Evolutionary conservation across 2,888 invertebrate species (phyloP).

Genomic region (Thymelicus sylvestris): DNA sequence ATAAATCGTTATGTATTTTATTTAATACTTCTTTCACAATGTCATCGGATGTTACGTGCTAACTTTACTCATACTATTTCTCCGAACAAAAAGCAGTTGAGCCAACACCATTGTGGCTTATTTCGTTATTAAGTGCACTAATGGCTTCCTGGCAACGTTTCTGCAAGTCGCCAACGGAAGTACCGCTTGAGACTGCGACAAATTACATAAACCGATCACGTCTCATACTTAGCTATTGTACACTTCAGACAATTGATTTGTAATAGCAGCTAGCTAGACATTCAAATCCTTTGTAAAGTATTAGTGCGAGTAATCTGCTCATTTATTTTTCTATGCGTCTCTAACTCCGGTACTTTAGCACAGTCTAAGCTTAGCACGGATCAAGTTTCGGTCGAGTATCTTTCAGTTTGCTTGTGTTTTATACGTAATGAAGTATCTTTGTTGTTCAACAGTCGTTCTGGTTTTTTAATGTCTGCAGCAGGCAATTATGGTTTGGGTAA

Average conservation of each 20-base stretch:
- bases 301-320: slow-evolving; percentile 30
- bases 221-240: slow-evolving; percentile 40
- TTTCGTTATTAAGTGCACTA: slow-evolving; percentile 54
- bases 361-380: slow-evolving; percentile 32
- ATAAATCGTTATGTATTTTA: not conserved
- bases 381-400: slow-evolving; percentile 29
- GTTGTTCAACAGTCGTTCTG: slow-evolving; percentile 7
- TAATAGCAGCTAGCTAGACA: not conserved
- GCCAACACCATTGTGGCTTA: slow-evolving; percentile 42
- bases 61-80: slow-evolving; percentile 30
- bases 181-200: slow-evolving; percentile 48
- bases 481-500: slow-evolving; percentile 16
- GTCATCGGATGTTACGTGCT: slow-evolving; percentile 10
- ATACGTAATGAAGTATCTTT: slow-evolving; percentile 28
- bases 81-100: slow-evolving; percentile 26
- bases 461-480: slow-evolving; percentile 20
- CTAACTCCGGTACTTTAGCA: slow-evolving; percentile 22
- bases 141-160: slow-evolving; percentile 56
- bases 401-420: slow-evolving; percentile 28
- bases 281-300: slow-evolving; percentile 18
- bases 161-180: slow-evolving; percentile 48
- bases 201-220: slow-evolving; percentile 53
- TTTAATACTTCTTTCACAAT: slow-evolving; percentile 1
- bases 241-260: slow-evolving; percentile 23
- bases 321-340: slow-evolving; percentile 25